Conservation (phyloP, 2,797 vertebrate species). For the Sorex maritimensis region DNA sequence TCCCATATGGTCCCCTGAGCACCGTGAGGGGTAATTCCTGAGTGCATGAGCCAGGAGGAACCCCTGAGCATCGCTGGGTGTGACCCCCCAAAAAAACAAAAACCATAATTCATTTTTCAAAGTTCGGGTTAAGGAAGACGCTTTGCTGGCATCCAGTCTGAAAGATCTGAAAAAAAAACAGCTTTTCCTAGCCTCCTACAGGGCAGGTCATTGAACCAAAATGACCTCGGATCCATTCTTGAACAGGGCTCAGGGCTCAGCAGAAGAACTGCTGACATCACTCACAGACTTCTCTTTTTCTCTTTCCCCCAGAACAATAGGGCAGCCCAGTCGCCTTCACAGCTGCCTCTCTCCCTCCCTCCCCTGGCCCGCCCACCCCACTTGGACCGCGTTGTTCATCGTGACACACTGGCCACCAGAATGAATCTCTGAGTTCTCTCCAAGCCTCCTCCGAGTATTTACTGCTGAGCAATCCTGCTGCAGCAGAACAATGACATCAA, state of each 20-base stretch:
- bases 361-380: rapidly evolving
- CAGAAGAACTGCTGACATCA: slow-evolving; percentile 33
- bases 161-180: not conserved
- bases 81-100: too few relatives aligned
- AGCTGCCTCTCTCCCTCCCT: not conserved
- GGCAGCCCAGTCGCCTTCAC: not conserved
- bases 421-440: slow-evolving; percentile 28
- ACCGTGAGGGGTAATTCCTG: too few relatives aligned
- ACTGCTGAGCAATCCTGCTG: slow-evolving; percentile 47
- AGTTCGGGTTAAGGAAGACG: not conserved
- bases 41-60: too few relatives aligned
- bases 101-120: not conserved
- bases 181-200: not conserved
- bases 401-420: not conserved
- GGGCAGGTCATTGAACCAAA: not conserved
- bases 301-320: not conserved
- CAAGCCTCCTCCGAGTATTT: slow-evolving; percentile 22
- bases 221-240: slow-evolving; percentile 29
- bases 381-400: slow-evolving; percentile 51
- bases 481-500: slow-evolving; percentile 76
- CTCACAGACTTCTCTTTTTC: slow-evolving; percentile 17
- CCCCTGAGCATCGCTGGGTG: too few relatives aligned
- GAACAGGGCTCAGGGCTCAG: not conserved
- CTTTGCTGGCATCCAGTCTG: too few relatives aligned
- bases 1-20: too few relatives aligned